These are phyloP conservation scores for Scrobipalpa atriplicella DNA, from an alignment of 2,888 invertebrate species.

Conservation along the genomic window DNA sequence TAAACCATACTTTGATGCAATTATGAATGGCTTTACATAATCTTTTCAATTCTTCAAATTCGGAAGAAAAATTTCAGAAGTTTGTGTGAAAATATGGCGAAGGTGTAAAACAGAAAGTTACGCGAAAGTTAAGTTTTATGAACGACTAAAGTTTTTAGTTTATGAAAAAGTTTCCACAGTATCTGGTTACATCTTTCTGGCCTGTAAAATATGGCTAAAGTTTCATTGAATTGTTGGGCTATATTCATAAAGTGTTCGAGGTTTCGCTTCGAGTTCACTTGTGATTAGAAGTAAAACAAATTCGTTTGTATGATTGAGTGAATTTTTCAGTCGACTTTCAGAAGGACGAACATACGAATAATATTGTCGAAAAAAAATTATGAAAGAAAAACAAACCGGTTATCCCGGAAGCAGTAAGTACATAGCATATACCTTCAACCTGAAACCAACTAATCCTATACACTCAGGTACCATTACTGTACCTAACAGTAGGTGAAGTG, in stretches of 20 bases:
- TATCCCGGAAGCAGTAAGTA: constrained; percentile 14
- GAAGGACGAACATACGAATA: neutral
- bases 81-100: neutral
- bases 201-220: neutral
- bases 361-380: neutral
- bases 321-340: neutral
- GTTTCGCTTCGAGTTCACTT: neutral
- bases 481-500: constrained; percentile 20
- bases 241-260: neutral
- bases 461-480: constrained; percentile 19
- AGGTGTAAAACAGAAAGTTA: neutral
- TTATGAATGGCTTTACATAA: neutral
- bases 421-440: neutral
- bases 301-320: neutral
- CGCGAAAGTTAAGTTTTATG: neutral
- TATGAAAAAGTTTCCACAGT: neutral
- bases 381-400: neutral
- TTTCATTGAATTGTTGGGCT: neutral
- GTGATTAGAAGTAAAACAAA: too few relatives aligned
- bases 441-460: constrained; percentile 15
- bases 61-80: neutral
- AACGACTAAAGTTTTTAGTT: neutral
- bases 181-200: constrained; percentile 3
- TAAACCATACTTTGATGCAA: constrained; percentile 9
- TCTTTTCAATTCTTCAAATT: constrained; percentile 1